Evolutionary conservation across 2,888 invertebrate species (phyloP).

Genomic region (Gonocerus acuteangulatus): DNA sequence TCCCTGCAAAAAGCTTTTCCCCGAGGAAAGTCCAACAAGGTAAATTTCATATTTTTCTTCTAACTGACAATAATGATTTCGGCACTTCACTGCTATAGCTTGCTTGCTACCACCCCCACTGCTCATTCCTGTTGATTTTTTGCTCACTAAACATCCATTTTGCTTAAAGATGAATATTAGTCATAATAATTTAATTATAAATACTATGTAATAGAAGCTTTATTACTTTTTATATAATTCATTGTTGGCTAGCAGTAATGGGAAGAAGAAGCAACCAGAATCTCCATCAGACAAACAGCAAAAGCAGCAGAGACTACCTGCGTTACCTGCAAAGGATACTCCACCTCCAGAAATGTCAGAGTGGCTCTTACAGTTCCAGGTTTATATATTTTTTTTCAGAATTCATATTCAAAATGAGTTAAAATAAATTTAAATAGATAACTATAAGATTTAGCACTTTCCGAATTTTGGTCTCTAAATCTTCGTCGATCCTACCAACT

Average conservation of each 20-base stretch:
- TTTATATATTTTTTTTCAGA: slow-evolving; percentile 40
- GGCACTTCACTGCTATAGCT: too few relatives aligned
- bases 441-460: not conserved
- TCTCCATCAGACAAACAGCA: slow-evolving; percentile 33
- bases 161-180: too few relatives aligned
- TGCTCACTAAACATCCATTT: too few relatives aligned
- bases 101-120: too few relatives aligned
- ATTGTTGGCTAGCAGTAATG: slow-evolving; percentile 17
- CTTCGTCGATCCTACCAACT: too few relatives aligned
- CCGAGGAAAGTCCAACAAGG: slow-evolving; percentile 45
- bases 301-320: slow-evolving; percentile 42
- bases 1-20: slow-evolving; percentile 50
- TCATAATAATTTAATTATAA: too few relatives aligned
- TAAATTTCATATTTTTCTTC: slow-evolving; percentile 24
- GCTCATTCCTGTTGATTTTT: too few relatives aligned
- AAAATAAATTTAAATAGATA: not conserved
- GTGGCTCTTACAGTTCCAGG: slow-evolving; percentile 69
- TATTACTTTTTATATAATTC: not conserved
- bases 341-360: slow-evolving; percentile 68
- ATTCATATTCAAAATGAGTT: too few relatives aligned
- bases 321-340: slow-evolving; percentile 69
- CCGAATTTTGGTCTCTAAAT: too few relatives aligned
- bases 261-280: slow-evolving; percentile 28
- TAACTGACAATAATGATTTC: too few relatives aligned
- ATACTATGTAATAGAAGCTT: not conserved